These are phyloP conservation scores for Eurosta solidaginis DNA, from an alignment of 1,140 invertebrate species.

Conservation along the genomic window DNA sequence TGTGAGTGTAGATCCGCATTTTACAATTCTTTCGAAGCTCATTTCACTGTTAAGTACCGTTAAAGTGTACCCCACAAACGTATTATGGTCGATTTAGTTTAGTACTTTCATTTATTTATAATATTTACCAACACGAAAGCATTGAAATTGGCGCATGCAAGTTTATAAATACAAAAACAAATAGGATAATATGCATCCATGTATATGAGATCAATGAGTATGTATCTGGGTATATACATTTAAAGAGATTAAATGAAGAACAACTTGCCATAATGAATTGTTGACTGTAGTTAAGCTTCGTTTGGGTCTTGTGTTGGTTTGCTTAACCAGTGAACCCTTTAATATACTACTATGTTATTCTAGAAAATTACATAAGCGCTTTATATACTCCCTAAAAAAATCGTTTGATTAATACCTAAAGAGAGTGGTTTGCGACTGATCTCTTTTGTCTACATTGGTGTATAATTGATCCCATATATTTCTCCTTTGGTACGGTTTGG, in stretches of 20 bases:
- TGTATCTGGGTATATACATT: neutral
- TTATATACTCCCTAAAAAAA: too few species aligned
- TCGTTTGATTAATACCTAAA: too few species aligned
- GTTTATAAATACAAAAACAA: neutral
- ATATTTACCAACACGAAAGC: neutral
- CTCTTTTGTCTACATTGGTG: too few species aligned
- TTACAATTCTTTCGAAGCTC: too few species aligned
- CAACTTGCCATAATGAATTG: neutral
- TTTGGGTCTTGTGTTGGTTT: neutral
- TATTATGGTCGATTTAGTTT: slow-evolving; percentile 22
- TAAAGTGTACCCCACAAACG: neutral
- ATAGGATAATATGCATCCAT: neutral
- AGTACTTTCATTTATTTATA: slow-evolving; percentile 22
- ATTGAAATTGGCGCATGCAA: neutral
- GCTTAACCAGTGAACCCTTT: neutral
- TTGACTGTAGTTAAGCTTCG: neutral
- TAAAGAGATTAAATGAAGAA: neutral
- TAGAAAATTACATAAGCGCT: too few species aligned
- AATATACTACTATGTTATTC: neutral
- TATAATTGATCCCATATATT: too few species aligned
- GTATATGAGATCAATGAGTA: neutral
- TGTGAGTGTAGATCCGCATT: neutral
- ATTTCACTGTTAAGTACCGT: too few species aligned
- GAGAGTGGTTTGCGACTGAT: too few species aligned
- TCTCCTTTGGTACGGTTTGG: too few species aligned